These are phyloP conservation scores for Craseonycteris thonglongyai DNA, from an alignment of 2,113 vertebrate species.

Conservation along the genomic window DNA sequence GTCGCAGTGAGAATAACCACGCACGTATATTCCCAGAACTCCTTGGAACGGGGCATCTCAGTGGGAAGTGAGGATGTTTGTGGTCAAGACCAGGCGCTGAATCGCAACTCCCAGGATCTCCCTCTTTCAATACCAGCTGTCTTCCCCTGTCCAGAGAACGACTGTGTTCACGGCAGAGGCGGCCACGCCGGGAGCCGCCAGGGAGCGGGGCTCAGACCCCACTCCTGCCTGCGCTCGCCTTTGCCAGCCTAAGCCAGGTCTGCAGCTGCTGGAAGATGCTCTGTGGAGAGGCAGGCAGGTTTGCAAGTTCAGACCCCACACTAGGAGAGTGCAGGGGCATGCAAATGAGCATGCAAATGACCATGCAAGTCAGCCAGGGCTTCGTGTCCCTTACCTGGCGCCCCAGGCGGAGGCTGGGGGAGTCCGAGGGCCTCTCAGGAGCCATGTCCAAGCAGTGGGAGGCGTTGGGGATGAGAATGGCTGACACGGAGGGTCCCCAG, in stretches of 20 bases:
- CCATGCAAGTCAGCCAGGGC: not conserved
- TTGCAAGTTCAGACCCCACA: not conserved
- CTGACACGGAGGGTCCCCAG: slow-evolving; percentile 1
- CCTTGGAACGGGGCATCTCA: not conserved
- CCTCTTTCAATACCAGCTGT: not conserved
- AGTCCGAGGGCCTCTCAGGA: slow-evolving; percentile 70
- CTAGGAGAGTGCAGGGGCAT: too few relatives aligned
- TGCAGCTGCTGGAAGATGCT: slow-evolving; percentile 51
- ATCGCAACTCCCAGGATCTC: not conserved
- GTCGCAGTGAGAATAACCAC: not conserved
- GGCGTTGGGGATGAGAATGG: slow-evolving; percentile 49
- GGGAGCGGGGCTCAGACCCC: not conserved
- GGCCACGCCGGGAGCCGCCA: not conserved
- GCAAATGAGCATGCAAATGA: not conserved
- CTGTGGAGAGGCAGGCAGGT: not conserved
- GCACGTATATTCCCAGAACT: not conserved
- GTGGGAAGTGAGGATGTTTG: not conserved
- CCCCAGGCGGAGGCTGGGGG: not conserved
- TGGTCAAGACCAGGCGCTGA: not conserved
- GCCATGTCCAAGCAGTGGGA: slow-evolving; percentile 84
- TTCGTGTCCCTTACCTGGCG: slow-evolving; percentile 31
- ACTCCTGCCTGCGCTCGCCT: not conserved
- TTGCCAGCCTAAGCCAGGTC: slow-evolving; percentile 31
- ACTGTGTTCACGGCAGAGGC: not conserved
- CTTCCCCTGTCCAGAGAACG: not conserved